Evolutionary conservation across 2,113 vertebrate species (phyloP), one percentile per base, ranked within the genome.

Genomic region (Antigone vipio): DNA sequence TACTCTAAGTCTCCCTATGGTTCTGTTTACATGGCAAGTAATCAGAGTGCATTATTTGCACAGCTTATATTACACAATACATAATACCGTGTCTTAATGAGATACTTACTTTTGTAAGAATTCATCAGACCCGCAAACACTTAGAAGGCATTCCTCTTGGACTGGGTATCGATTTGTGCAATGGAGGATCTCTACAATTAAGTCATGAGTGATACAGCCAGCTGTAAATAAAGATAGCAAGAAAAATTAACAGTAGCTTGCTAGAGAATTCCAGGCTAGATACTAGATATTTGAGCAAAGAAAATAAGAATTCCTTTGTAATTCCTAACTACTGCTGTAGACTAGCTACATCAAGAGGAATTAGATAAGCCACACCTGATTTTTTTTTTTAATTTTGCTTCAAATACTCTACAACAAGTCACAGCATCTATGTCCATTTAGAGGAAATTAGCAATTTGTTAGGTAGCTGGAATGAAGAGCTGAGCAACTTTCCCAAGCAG

Each of bases 61-160:
- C 15, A 30, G 47, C 35, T 79, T 79, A 26, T n/a, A 56, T 60
- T 32, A 87, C 21, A 53, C 20, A 68, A 67, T 27, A 49, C 23
- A 30, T 56, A 50, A 55, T 62, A 66, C 35, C 6, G 0, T 42
- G 15, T 80, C 38, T 92, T 91, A 83, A 77, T 72, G 44, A 87
- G 59, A 72, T 76, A 95, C 95, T 97, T 93, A 98, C 98, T 88
- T 96, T 47, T 97, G 97, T 81, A 98, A 86, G 96, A 98, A 98
- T 91, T 98, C 98, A 91, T 98, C 98, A 93, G 76, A 91, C 10
- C 97, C 98, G 17, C 92, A 94, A 72, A 98, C 38, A 74, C 91
- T 95, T 59, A 98, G 88, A 82, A 98, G 92, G 74, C 56, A 92
- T 69, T 95, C 94, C 81, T 95, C 76, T 27, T 42, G 85, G 35